Conservation (phyloP, 2,888 invertebrate genomes). For the Cheilosia impressa region DNA sequence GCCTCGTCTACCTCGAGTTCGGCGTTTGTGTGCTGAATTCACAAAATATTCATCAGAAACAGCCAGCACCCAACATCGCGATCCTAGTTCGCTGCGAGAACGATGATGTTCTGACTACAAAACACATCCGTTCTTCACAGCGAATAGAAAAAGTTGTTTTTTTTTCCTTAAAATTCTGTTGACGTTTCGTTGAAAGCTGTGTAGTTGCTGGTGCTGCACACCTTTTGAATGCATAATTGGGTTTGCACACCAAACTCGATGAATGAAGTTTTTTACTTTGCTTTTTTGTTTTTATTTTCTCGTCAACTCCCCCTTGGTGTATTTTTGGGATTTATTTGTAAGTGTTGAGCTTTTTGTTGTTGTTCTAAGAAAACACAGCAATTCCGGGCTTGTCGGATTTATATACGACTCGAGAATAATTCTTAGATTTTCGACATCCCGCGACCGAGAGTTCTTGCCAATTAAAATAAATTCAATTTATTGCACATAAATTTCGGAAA, state of each 20-base stretch:
- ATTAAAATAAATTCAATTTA: slow-evolving; percentile 74
- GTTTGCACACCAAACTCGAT: slow-evolving; percentile 52
- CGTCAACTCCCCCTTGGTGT: neutral
- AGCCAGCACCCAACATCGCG: slow-evolving; percentile 38
- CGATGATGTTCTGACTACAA: slow-evolving; percentile 70
- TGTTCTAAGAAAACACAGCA: slow-evolving; percentile 20
- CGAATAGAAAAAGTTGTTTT: slow-evolving; percentile 32
- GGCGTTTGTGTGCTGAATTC: slow-evolving; percentile 64
- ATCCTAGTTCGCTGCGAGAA: slow-evolving; percentile 64
- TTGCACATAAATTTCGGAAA: slow-evolving; percentile 60
- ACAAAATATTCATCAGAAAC: slow-evolving; percentile 71
- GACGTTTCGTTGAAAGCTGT: slow-evolving; percentile 63
- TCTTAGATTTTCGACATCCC: slow-evolving; percentile 34
- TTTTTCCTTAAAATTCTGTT: slow-evolving; percentile 63
- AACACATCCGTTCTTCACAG: slow-evolving; percentile 69
- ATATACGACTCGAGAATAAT: slow-evolving; percentile 2
- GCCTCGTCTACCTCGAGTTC: slow-evolving; percentile 35
- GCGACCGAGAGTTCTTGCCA: slow-evolving; percentile 23
- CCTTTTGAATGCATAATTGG: slow-evolving; percentile 68
- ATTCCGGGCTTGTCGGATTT: slow-evolving; percentile 21
- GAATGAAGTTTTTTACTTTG: slow-evolving; percentile 21
- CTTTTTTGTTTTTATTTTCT: neutral
- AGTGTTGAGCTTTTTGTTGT: slow-evolving; percentile 44
- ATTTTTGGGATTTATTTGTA: slow-evolving; percentile 15
- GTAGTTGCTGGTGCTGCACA: slow-evolving; percentile 57